Base-by-base conservation (phyloP, 1,140 invertebrate genomes). In the Cyclargus thomasi region DNA sequence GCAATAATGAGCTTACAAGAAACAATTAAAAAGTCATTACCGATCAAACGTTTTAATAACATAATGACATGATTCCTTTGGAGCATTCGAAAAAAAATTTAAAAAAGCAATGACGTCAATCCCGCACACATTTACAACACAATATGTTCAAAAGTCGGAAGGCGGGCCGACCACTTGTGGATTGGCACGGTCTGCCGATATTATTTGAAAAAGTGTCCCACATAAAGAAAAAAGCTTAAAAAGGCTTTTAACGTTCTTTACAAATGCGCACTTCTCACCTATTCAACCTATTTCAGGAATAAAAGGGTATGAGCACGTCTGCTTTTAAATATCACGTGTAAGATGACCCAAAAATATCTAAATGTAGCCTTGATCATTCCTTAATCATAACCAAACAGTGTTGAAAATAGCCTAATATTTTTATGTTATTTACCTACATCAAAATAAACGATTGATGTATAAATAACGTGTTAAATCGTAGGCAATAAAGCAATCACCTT, bases 121-220 rank as follows among this genome's bases (percentile, higher is more conserved):
- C 18, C 14, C 55, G 55, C 65, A 62, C 65, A 62, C 65, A 67
- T 23, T n/a, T 35, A 14, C 53, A 67, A 22, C 35, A 29, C 62
- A 64, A 23, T 72, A 73, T 69, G 65, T 77, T 65, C 62, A 73
- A 65, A 67, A 76, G 70, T 72, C 73, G 72, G 74, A 77, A 82
- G 75, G 79, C 77, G 79, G 76, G 75, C 67, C 83, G 79, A 87
- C 86, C 85, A 88, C 86, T 88, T 88, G 86, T 88, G 82, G 86
- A 83, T 80, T 75, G 74, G 73, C 69, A 72, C 67, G 73, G 62
- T 59, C 36, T 65, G 35, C 65, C 65, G 21, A 53, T 65, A 62
- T 36, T 62, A 39, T 62, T 35, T 59, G 53, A 57, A 53, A 39
- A 21, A 18, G 35, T 47, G 39, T 47, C 39, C 39, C 39, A 47